Conservation (phyloP, 2,888 invertebrate genomes). For the Girardia tigrina region DNA sequence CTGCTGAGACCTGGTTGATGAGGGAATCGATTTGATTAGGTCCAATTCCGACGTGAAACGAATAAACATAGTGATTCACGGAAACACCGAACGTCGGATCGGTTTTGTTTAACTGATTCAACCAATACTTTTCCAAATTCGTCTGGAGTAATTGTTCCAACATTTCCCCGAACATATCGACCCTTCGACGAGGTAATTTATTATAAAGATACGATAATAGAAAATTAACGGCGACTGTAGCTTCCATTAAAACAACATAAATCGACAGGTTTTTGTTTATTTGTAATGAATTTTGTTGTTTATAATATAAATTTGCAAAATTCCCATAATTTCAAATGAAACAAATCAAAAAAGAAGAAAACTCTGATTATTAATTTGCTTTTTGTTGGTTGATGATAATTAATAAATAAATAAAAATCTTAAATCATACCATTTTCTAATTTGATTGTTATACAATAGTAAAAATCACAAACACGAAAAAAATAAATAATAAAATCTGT, state of each 20-base stretch:
- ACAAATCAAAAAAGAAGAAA: background rate
- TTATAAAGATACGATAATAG: constrained; percentile 96
- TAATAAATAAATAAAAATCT: background rate
- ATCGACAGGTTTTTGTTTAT: no score
- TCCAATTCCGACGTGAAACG: constrained; percentile 62
- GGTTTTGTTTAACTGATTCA: constrained; percentile 59
- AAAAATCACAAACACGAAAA: no score
- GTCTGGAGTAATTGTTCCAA: constrained; percentile 81
- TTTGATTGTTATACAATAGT: background rate
- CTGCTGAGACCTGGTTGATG: constrained; percentile 71
- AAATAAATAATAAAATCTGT: no score
- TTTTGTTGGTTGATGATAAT: background rate
- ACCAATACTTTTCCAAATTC: constrained; percentile 85
- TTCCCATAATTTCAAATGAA: background rate
- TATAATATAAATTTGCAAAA: no score
- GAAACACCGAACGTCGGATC: constrained; percentile 38
- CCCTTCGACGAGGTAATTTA: constrained; percentile 83
- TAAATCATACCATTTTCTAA: background rate
- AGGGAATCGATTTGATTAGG: constrained; percentile 75
- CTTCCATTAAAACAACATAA: constrained; percentile 98
- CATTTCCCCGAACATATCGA: constrained; percentile 91
- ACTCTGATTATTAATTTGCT: background rate
- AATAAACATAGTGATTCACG: constrained; percentile 38
- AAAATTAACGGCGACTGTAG: constrained; percentile 93
- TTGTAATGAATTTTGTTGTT: no score